Evolutionary conservation across 2,888 invertebrate species (phyloP).

Genomic region (Coecobrya sp.): DNA sequence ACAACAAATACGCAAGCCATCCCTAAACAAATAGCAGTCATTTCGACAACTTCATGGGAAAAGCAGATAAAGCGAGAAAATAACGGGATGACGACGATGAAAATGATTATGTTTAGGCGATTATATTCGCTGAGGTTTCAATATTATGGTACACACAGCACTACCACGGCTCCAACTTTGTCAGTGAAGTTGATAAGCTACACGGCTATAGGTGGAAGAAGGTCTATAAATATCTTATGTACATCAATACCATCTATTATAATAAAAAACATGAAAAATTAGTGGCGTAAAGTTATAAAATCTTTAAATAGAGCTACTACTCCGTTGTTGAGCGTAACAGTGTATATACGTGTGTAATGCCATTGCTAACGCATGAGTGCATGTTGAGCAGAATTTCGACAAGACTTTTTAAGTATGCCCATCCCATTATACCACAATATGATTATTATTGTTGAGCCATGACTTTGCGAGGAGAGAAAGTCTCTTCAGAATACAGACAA

Average conservation of each 20-base stretch:
- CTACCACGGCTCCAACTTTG: too few relatives aligned
- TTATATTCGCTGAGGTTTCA: too few relatives aligned
- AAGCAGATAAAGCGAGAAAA: too few relatives aligned
- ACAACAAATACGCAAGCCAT: too few relatives aligned
- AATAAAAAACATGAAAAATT: not conserved
- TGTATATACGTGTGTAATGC: constrained; percentile 20
- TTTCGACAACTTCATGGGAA: too few relatives aligned
- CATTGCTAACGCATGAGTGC: constrained; percentile 36
- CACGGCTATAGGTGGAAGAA: too few relatives aligned
- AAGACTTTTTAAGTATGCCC: constrained; percentile 30
- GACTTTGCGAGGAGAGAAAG: not conserved
- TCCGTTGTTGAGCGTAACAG: not conserved
- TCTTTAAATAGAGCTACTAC: not conserved
- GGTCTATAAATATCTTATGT: too few relatives aligned
- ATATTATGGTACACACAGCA: too few relatives aligned
- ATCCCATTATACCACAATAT: constrained; percentile 16
- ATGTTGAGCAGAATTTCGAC: constrained; percentile 22
- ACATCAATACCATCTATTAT: not conserved
- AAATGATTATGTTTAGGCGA: too few relatives aligned
- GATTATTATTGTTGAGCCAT: not conserved
- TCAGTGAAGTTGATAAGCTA: not conserved
- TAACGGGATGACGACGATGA: too few relatives aligned
- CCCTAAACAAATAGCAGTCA: too few relatives aligned
- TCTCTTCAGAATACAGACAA: not conserved
- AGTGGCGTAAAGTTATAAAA: not conserved